These are phyloP conservation scores for Elegia similella DNA, from an alignment of 2,888 invertebrate species.

Conservation along the genomic window DNA sequence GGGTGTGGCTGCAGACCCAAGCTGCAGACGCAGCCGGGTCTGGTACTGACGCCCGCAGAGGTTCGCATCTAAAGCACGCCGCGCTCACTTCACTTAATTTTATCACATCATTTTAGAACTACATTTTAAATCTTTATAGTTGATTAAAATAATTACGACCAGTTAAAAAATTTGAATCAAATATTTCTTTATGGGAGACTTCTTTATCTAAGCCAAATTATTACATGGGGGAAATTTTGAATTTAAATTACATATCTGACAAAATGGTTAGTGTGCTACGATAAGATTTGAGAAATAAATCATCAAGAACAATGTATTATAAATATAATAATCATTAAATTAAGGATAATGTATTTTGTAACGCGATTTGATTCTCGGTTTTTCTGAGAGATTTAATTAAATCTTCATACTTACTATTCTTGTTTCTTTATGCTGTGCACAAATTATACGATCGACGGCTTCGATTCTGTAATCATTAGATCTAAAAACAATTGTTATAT, in stretches of 20 bases:
- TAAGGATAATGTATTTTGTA: slow-evolving; percentile 80
- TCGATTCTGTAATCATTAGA: slow-evolving; percentile 60
- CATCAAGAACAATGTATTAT: slow-evolving; percentile 79
- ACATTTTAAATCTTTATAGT: slow-evolving; percentile 31
- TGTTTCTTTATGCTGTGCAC: slow-evolving; percentile 76
- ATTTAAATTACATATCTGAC: slow-evolving; percentile 82
- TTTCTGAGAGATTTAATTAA: slow-evolving; percentile 72
- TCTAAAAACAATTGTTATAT: slow-evolving; percentile 67
- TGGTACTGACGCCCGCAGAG: no score
- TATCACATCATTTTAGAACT: slow-evolving; percentile 18
- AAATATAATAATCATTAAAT: slow-evolving; percentile 77
- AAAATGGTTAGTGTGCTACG: slow-evolving; percentile 82
- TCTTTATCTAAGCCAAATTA: slow-evolving; percentile 73
- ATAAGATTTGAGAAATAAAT: slow-evolving; percentile 73
- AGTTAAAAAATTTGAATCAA: slow-evolving; percentile 50
- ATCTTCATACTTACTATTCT: slow-evolving; percentile 68
- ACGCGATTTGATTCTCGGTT: slow-evolving; percentile 75
- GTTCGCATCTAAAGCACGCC: slow-evolving; percentile 31
- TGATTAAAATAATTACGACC: slow-evolving; percentile 50
- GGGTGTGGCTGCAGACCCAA: neutral
- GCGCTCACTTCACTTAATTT: slow-evolving; percentile 20
- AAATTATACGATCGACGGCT: slow-evolving; percentile 65
- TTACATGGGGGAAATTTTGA: slow-evolving; percentile 79
- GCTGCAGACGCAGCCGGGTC: neutral
- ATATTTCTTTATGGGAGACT: slow-evolving; percentile 60